Evolutionary conservation across 2,797 vertebrate species (phyloP), one percentile per base, ranked within the genome.

Genomic region (Epinephelus awoara): DNA sequence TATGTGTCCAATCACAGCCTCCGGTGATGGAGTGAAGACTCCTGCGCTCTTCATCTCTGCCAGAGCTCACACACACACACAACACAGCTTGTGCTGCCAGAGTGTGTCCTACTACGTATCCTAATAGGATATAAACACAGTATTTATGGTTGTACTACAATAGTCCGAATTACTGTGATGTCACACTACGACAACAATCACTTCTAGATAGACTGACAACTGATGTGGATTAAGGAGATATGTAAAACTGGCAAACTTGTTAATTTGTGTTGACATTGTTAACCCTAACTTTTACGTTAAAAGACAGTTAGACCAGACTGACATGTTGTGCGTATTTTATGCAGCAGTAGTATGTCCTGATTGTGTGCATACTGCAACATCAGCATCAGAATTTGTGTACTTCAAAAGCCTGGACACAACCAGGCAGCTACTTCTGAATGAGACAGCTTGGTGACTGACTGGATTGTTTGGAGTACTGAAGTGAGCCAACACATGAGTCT

Each of bases 101-200:
- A 2, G 63, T 29, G 23, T 47, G 12, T 71, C 56, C 23, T 61
- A 27, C 59, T 15, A 70, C 29, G 8, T 29, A 18, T 52, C 40
- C 29, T 66, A 74, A 73, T 51, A 44, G 58, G 52, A 77, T 63
- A 23, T 29, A 56, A 66, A 80, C 47, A 18, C 46, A 64, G 61
- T 64, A 67, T 76, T 76, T 34, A 34, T 40, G 38, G 44, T 44
- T 13, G n/a, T 21, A 18, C 40, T 21, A 18, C 40, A 52, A 7
- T 2, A 11, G 11, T 34, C 62, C 17, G 34, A 34, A 7, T 34
- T 34, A 34, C 34, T 34, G 34, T 34, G 34, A 34, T 34, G 34
- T 34, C 34, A 34, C 7, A 34, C 34, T 34, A 34, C 34, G 2
- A 34, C 34, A 34, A 34, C 34, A 34, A 34, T 34, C 34, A 34